Base-by-base conservation (phyloP, 2,113 vertebrate genomes). In the Xenopus laevis region DNA sequence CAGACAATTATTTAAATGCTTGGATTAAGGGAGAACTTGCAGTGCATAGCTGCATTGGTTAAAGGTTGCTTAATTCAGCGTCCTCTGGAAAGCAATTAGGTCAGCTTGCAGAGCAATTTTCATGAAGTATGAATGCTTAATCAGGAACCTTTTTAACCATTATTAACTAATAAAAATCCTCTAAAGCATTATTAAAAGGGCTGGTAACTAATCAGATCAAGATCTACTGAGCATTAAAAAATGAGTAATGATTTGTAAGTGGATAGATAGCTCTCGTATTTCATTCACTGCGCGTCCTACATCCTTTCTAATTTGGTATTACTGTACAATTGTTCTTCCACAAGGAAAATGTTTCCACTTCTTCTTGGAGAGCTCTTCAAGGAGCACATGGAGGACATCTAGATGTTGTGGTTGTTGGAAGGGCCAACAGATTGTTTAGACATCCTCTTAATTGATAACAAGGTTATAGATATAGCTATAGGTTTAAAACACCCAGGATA, bases 51-150 rank as follows among this genome's bases (percentile, higher is more conserved):
- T n/a, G 47, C 30, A 60, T 59, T 77, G 74, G 66, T 64, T 69
- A 45, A 64, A 77, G 66, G 74, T 77, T 77, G 30, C 74, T 50
- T 77, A 57, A 77, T 63, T 70, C 74, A 70, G 18, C 64, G 67
- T 77, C 67, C 74, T 70, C 74, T 45, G 55, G 59, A 62, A 77
- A 70, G 66, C 74, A 70, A 77, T 77, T 77, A 77, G 74, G 74
- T 77, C 74, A 64, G 74, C 66, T 63, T 64, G 72, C 60, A 62
- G 52, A 77, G 74, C 74, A 70, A 77, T 77, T 70, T 77, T 27
- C 67, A 77, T 77, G 74, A 77, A 77, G 70, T 69, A 77, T 77
- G 47, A 77, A 77, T 69, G 70, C 74, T 77, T 70, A 64, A 77
- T 68, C 66, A 77, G 74, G n/a, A 59, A 55, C 68, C 17, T 77